A percentile compares a stretch with the other conserved stretches of the same genome.
phyloP scores from a whole-genome alignment of 2,888 invertebrate species.

The Dendrolimus pini region DNA sequence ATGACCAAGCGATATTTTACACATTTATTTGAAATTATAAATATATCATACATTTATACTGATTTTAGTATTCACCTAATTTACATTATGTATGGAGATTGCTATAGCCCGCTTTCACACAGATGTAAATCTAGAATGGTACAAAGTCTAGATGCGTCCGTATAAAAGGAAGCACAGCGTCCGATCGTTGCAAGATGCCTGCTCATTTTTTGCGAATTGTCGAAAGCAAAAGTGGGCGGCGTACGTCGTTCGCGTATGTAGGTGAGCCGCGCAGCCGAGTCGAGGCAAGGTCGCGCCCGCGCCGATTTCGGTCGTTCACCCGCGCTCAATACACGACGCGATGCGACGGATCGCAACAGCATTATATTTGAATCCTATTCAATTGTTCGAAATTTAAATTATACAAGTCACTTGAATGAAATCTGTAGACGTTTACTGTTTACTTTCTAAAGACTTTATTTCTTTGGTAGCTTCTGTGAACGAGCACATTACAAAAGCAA shows the following conservation, averaged over 20 bases:
- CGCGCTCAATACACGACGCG: conserved; percentile 26
- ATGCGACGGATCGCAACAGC: conserved; percentile 1
- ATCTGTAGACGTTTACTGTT: no score
- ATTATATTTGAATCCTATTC: not conserved
- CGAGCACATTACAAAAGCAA: no score
- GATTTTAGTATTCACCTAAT: no score
- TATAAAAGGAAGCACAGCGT: not conserved
- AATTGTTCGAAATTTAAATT: not conserved
- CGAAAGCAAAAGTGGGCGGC: conserved; percentile 75
- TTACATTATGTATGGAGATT: not conserved
- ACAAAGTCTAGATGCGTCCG: not conserved
- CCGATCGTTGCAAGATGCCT: conserved; percentile 9
- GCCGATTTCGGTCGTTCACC: conserved; percentile 72
- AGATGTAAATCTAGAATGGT: not conserved
- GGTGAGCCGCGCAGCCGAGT: conserved; percentile 41
- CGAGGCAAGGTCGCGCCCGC: conserved; percentile 72
- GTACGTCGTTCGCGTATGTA: conserved; percentile 61
- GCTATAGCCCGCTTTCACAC: not conserved
- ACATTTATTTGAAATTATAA: no score
- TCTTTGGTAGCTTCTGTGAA: no score
- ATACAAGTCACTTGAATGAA: not conserved
- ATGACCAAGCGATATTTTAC: conserved; percentile 11
- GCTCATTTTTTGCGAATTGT: conserved; percentile 64
- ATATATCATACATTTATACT: no score
- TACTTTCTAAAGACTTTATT: no score